phyloP scores from a whole-genome alignment of 2,113 vertebrate genomes.

The Athene noctua region DNA sequence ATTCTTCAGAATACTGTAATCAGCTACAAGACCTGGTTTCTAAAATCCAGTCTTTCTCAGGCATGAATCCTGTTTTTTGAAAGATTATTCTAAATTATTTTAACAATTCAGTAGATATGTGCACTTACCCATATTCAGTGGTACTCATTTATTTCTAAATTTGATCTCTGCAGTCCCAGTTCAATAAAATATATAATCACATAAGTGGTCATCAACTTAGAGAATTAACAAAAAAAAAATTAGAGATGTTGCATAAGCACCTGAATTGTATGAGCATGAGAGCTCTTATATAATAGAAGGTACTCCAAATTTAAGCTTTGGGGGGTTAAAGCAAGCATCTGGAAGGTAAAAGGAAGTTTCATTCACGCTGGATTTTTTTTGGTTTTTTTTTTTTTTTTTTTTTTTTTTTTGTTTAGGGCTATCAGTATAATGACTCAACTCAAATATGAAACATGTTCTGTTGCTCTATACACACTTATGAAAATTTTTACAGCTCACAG shows the following conservation, averaged over 20 bases:
- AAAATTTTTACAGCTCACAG: neutral
- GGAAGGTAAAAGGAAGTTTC: neutral
- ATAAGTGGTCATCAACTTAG: neutral
- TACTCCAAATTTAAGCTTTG: neutral
- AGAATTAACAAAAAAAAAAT: neutral
- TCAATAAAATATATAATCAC: neutral
- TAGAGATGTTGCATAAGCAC: neutral
- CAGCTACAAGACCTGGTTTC: neutral
- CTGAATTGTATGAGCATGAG: neutral
- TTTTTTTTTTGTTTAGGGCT: neutral
- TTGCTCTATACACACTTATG: neutral
- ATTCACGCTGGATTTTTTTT: neutral
- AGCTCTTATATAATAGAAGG: neutral
- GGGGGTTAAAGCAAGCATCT: neutral
- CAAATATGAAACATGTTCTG: neutral
- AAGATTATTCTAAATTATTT: neutral
- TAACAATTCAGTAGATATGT: neutral
- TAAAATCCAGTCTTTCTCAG: neutral
- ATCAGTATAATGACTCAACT: neutral
- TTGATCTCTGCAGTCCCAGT: neutral
- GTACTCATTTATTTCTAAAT: neutral
- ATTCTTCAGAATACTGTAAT: slow-evolving; percentile 32
- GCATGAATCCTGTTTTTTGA: neutral
- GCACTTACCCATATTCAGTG: neutral
- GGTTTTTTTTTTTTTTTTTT: neutral